phyloP scores from a whole-genome alignment of 2,113 vertebrate species.

The Cacatua alba region DNA sequence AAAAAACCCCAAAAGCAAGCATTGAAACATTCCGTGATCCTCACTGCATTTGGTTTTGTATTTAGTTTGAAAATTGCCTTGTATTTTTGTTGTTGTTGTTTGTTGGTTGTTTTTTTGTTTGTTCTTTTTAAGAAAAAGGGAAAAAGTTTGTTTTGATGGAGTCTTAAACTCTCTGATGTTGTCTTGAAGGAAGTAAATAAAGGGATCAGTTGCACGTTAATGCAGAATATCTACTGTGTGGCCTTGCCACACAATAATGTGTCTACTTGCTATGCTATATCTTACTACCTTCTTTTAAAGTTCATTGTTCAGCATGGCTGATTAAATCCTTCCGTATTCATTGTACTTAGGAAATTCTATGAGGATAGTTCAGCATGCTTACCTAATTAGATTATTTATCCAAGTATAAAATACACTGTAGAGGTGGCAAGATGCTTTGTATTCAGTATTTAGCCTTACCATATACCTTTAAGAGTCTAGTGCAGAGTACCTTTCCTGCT shows the following conservation, averaged over 20 bases:
- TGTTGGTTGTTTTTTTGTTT: background rate
- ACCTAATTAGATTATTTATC: background rate
- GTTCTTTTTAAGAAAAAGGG: background rate
- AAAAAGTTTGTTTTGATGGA: background rate
- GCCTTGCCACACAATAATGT: background rate
- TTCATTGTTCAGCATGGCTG: background rate
- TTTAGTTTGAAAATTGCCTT: background rate
- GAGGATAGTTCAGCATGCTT: background rate
- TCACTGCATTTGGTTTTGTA: background rate
- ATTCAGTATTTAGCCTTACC: background rate
- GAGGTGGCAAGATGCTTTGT: background rate
- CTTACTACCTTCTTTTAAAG: background rate
- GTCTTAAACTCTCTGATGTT: background rate
- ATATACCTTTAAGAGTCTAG: background rate
- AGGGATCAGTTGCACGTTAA: background rate
- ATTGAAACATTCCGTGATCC: background rate
- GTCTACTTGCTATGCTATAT: background rate
- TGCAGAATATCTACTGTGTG: background rate
- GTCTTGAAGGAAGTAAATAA: background rate
- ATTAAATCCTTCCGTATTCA: background rate
- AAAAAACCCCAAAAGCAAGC: background rate
- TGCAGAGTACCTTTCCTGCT: background rate
- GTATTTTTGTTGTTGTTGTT: background rate
- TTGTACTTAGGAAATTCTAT: background rate
- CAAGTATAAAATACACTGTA: fast-evolving